phyloP scores from a whole-genome alignment of 2,888 invertebrate genomes.

The Cephus pygmeus region DNA sequence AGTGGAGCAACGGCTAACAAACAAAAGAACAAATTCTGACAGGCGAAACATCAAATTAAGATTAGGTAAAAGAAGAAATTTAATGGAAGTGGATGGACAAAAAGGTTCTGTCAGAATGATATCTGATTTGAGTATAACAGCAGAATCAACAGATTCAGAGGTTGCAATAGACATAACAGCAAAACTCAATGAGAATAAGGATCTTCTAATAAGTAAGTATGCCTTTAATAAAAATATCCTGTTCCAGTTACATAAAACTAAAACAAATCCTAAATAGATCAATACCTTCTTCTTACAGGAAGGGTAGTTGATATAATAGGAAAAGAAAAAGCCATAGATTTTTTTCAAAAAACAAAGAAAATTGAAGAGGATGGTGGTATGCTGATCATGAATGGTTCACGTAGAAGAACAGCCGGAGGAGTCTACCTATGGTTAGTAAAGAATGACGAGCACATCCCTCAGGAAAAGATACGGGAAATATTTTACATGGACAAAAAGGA shows the following conservation, averaged over 20 bases:
- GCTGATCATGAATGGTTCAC: constrained; percentile 82
- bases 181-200: constrained; percentile 80
- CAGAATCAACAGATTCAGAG: constrained; percentile 70
- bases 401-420: constrained; percentile 88
- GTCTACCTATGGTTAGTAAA: constrained; percentile 86
- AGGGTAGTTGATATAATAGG: constrained; percentile 80
- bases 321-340: constrained; percentile 77
- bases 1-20: constrained; percentile 57
- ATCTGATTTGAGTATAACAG: constrained; percentile 70
- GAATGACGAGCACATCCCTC: constrained; percentile 75
- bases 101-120: constrained; percentile 72
- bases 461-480: constrained; percentile 75
- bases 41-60: constrained; percentile 71
- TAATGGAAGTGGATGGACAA: constrained; percentile 66
- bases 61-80: constrained; percentile 68
- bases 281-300: constrained; percentile 66
- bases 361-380: constrained; percentile 89
- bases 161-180: constrained; percentile 79
- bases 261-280: not conserved
- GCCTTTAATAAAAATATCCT: not conserved
- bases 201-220: constrained; percentile 76
- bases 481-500: constrained; percentile 76
- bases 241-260: not conserved
- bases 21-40: constrained; percentile 73
- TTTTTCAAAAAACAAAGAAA: constrained; percentile 83